Evolutionary conservation across 92 coral and sea anemone species (phyloP), one percentile per base, ranked within the genome.

Genomic region (Actinernus sp.): DNA sequence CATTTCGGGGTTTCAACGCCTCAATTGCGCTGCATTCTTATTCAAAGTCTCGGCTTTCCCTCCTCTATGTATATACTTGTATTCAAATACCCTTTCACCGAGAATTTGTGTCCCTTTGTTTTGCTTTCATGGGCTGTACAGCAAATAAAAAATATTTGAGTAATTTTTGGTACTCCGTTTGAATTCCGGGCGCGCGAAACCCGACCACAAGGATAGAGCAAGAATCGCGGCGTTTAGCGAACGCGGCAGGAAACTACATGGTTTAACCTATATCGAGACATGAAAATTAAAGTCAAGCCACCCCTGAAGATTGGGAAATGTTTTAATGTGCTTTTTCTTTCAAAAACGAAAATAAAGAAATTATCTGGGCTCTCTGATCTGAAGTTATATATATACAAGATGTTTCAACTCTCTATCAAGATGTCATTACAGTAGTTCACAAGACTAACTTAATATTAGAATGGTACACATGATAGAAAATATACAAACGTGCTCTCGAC

Each of bases 291-390:
- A 45, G 48, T 66, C 67, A 46, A 56, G 73, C 61, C 79, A 66
- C 49, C 73, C 92, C 61, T 51, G 61, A 73, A 60, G 90, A 36
- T 77, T 84, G 78, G 59, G 67, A 81, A 75, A 71, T 64, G 49
- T 88, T 90, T 90, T 81, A 90, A 89, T 90, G 92, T 87, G 92
- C 88, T 86, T 90, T 88, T 81, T 79, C 73, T 79, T 84, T 79
- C 76, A 86, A 86, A 90, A 90, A 86, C 60, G 97, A 90, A 90
- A 90, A 90, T 90, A 90, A 83, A 71, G 89, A 76, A 81, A 79
- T 71, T 71, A 84, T 84, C 82, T 78, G 53, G 59, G 56, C 63
- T 67, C 68, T 79, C 68, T 75, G 65, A 73, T 73, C 83, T 65
- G 87, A 76, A 65, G 76, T 76, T 57, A 81, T 86, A 76, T 65